Evolutionary conservation across 1,140 invertebrate genomes (phyloP).

Genomic region (Anastrepha ludens): DNA sequence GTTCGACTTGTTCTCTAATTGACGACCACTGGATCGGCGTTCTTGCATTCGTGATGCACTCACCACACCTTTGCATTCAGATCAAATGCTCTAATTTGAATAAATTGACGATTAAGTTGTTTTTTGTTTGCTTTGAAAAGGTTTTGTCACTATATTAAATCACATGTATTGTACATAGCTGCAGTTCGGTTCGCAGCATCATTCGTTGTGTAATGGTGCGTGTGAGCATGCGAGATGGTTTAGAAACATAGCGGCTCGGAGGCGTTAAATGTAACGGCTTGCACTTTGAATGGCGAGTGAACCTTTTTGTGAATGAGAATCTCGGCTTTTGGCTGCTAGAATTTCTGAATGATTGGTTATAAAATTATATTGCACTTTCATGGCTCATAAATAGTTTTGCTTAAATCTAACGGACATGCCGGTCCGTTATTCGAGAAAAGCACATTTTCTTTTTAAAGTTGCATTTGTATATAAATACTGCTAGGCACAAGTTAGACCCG

Average conservation of each 20-base stretch:
- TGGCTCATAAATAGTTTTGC: background rate
- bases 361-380: background rate
- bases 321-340: background rate
- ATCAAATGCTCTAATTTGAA: no score
- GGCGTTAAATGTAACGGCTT: background rate
- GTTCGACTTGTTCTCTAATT: no score
- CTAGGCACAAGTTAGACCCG: background rate
- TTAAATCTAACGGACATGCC: background rate
- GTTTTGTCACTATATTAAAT: background rate
- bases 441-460: background rate
- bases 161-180: background rate
- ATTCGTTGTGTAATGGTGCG: background rate
- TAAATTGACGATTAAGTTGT: no score
- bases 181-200: background rate
- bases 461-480: background rate
- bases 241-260: background rate
- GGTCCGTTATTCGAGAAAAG: background rate
- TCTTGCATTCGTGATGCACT: no score
- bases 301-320: background rate
- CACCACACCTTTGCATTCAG: no score
- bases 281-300: background rate
- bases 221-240: background rate
- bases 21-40: no score
- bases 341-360: background rate
- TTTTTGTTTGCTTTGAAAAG: no score